phyloP scores from a whole-genome alignment of 1,140 invertebrate species.

The Eubasilissa regina region DNA sequence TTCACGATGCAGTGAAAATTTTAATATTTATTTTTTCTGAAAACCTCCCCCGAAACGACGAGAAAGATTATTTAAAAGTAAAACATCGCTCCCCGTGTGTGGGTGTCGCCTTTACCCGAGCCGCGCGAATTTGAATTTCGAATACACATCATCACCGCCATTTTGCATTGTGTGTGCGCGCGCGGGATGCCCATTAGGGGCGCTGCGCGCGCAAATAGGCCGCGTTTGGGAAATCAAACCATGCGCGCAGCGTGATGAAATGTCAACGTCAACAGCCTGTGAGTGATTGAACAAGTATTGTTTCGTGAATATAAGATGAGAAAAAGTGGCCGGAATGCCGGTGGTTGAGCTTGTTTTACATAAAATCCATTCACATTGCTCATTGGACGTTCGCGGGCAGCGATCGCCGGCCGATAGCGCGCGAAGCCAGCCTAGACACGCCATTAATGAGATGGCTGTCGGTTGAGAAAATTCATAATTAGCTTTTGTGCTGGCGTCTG shows the following conservation, averaged over 20 bases:
- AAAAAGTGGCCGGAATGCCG: slow-evolving; percentile 55
- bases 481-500: slow-evolving; percentile 13
- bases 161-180: slow-evolving; percentile 32
- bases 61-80: no score
- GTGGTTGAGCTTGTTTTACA: slow-evolving; percentile 52
- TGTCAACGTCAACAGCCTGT: slow-evolving; percentile 53
- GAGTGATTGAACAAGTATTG: slow-evolving; percentile 61
- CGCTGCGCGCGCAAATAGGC: slow-evolving; percentile 37
- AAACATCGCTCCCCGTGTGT: no score
- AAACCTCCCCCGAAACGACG: no score
- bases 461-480: slow-evolving; percentile 42
- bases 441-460: slow-evolving; percentile 27
- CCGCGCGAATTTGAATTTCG: slow-evolving; percentile 50
- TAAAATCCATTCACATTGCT: slow-evolving; percentile 46
- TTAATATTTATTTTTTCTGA: no score
- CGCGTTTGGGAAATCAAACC: slow-evolving; percentile 38
- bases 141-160: slow-evolving; percentile 27
- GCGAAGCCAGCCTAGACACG: background rate
- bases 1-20: no score
- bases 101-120: background rate
- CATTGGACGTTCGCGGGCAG: slow-evolving; percentile 10
- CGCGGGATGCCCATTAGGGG: slow-evolving; percentile 52
- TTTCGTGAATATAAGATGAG: slow-evolving; percentile 58
- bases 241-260: slow-evolving; percentile 48
- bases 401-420: slow-evolving; percentile 31